Conservation (phyloP, 2,888 invertebrate species). For the Tenthredo notha region DNA sequence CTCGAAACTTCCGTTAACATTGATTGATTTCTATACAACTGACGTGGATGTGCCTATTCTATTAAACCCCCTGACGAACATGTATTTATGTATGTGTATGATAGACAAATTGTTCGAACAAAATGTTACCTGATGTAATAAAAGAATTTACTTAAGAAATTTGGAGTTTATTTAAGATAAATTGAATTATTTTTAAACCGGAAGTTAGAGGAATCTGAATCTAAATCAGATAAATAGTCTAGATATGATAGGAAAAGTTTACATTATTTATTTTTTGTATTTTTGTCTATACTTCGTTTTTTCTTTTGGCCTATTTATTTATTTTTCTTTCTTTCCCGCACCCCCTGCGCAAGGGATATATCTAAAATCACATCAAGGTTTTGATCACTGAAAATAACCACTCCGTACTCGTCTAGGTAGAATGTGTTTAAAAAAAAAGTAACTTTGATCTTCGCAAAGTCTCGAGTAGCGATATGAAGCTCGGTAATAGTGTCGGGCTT, state of each 20-base stretch:
- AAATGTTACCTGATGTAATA: neutral
- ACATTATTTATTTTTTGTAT: neutral
- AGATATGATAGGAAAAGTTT: neutral
- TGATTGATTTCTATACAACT: constrained; percentile 19
- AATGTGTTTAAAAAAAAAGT: neutral
- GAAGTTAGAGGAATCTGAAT: neutral
- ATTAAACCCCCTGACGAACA: neutral
- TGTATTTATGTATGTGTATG: neutral
- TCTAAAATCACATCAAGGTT: neutral
- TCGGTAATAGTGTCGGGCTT: neutral
- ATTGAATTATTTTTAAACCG: neutral
- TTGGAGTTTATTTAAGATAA: neutral
- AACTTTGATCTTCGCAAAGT: neutral
- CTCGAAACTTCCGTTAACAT: constrained; percentile 25
- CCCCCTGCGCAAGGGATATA: neutral
- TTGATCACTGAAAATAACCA: constrained; percentile 4
- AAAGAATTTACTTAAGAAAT: neutral
- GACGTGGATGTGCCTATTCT: neutral
- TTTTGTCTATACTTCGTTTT: neutral
- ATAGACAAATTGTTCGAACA: neutral
- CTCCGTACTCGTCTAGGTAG: neutral
- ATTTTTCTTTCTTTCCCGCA: neutral
- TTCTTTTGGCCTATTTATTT: neutral
- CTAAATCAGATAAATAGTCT: neutral
- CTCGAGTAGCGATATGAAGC: neutral